phyloP scores from a whole-genome alignment of 2,888 invertebrate species.

The Drosophila hamatofila region DNA sequence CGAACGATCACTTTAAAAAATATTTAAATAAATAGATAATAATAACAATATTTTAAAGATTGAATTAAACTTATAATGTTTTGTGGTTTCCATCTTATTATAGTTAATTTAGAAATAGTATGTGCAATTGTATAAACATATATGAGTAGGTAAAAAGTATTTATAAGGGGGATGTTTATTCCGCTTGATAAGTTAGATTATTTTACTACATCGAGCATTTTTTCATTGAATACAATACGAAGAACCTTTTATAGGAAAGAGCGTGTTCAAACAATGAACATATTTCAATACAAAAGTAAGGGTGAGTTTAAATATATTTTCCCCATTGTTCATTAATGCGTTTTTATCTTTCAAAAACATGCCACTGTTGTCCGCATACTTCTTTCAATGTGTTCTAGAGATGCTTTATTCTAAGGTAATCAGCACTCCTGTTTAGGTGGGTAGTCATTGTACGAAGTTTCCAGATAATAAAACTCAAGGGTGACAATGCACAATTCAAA shows the following conservation, averaged over 20 bases:
- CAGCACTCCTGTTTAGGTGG: conserved; percentile 66
- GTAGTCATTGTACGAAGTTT: conserved; percentile 62
- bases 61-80: too few relatives aligned
- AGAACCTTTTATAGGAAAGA: conserved; percentile 62
- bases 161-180: conserved; percentile 48
- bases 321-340: conserved; percentile 70
- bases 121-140: background rate
- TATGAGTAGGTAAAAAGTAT: conserved; percentile 46
- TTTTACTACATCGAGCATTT: conserved; percentile 56
- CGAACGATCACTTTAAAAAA: too few relatives aligned
- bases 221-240: conserved; percentile 57
- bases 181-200: conserved; percentile 61
- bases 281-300: conserved; percentile 64
- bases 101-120: too few relatives aligned
- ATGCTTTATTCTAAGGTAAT: conserved; percentile 77
- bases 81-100: too few relatives aligned
- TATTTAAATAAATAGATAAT: too few relatives aligned
- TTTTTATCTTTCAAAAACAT: conserved; percentile 80
- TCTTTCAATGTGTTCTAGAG: conserved; percentile 45
- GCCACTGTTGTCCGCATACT: conserved; percentile 64
- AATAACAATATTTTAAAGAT: too few relatives aligned
- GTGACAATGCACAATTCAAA: conserved; percentile 79
- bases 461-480: conserved; percentile 70
- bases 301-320: conserved; percentile 76
- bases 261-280: conserved; percentile 79